Base-by-base conservation (phyloP, 2,113 vertebrate species). In the Speoplatyrhinus poulsoni region DNA sequence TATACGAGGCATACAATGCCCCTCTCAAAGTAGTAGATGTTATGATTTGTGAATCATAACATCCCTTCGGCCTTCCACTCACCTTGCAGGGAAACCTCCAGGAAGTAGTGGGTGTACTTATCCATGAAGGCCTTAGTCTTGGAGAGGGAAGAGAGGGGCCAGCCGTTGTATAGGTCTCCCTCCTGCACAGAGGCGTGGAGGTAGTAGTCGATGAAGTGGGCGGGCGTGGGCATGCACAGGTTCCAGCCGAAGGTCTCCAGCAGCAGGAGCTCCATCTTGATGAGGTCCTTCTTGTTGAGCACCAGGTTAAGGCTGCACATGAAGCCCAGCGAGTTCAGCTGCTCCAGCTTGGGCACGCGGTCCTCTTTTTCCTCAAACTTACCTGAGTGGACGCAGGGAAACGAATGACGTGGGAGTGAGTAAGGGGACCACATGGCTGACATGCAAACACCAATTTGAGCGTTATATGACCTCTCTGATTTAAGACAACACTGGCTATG, bases 141-240 rank as follows among this genome's bases (percentile, higher is more conserved):
- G 46, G 91, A 89, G 70, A 93, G 74, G 12, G 94, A 96, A 69
- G 92, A 79, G 61, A 94, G 77, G 0, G 95, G 95, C 96, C 95
- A 96, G 87, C 94, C 90, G 0, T 93, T 94, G 90, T 94, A 93
- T 52, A 95, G 91, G 88, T 98, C 96, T 0, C 90, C 92, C 73
- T 95, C 93, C n/a, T 92, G 92, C 82, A 95, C 62, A 0, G 95
- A 94, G 52, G 87, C 92, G 12, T 82, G 84, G 88, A 98, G 96
- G 94, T 98, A 98, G 93, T 95, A 96, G 91, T 96, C 95, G n/a
- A 96, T 94, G 82, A 96, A 98, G 88, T 97, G 96, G n/a, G 95
- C 95, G 0, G 96, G 92, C 0, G 95, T 98, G 70, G 96, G 96
- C 89, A 97, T 91, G 78, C 95, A 96, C 56, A 98, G 92, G 80